Base-by-base conservation (phyloP, 2,113 vertebrate genomes). In the Gallinago paraguaiae region DNA sequence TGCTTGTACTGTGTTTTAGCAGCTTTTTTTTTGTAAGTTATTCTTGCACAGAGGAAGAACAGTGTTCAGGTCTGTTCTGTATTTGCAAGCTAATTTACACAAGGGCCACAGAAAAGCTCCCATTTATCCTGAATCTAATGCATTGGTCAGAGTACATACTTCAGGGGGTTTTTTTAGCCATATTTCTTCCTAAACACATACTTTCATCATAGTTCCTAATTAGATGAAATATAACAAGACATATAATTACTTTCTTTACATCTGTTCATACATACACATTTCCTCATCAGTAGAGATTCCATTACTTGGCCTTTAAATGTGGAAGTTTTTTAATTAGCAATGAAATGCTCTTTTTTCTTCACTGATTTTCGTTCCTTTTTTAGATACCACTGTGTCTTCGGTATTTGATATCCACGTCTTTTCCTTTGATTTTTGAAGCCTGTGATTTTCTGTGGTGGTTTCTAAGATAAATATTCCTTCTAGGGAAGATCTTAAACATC, bases 161-260 rank as follows among this genome's bases (percentile, higher is more conserved):
- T 86, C 24, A 31, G 28, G n/a, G 19, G 22, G 0, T 0, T 2
- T 53, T 74, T 85, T 68, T 61, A 57, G 69, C 31, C 30, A 18
- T 61, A 72, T 92, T 82, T 95, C 71, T 91, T 90, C 87, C 67
- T 70, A 88, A 96, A 90, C 0, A 1, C 75, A 86, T 79, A 74
- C 69, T 53, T 91, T 76, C 77, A 87, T 87, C 30, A 31, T 72
- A 59, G 93, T 91, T 87, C 75, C 31, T 88, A 93, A 95, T 76
- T 79, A 94, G 88, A 80, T 79, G 24, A 91, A 97, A 87, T 79
- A 87, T 72, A 96, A 71, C 57, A 56, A 92, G 90, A 68, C 41
- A 53, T 56, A 54, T 79, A 94, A 92, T 96, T 96, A 87, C 41
- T 86, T 95, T 92, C 60, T 91, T 96, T 94, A 74, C 87, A 96